Evolutionary conservation across 2,888 invertebrate species (phyloP).

Genomic region (Mongoloraphidia duomilia): DNA sequence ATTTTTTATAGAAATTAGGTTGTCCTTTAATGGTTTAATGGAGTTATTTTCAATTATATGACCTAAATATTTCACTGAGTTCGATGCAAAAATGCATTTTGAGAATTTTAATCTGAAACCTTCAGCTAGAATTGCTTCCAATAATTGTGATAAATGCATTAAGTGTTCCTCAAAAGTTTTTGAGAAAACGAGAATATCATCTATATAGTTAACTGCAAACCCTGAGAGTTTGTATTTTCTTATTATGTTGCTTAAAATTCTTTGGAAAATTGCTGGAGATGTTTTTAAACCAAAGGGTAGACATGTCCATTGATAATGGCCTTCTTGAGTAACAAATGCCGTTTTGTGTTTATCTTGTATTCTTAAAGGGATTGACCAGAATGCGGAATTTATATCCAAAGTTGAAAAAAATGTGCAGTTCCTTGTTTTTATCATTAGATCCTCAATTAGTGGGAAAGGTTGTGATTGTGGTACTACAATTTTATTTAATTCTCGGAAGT

Average conservation of each 20-base stretch:
- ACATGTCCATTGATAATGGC: no score
- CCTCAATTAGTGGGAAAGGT: no score
- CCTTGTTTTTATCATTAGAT: conserved; percentile 20
- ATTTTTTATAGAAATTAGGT: conserved; percentile 9
- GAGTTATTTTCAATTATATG: conserved; percentile 13
- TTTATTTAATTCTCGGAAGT: no score
- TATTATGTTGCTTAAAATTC: conserved; percentile 11
- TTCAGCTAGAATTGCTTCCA: conserved; percentile 13
- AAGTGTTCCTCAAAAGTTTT: conserved; percentile 15
- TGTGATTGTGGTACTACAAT: no score
- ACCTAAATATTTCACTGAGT: conserved; percentile 12
- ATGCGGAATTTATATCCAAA: conserved; percentile 24
- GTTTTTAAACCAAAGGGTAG: no score
- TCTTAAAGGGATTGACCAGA: conserved; percentile 23
- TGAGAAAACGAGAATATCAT: no score
- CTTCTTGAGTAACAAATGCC: no score
- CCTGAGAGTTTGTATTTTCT: conserved; percentile 11
- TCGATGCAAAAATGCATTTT: conserved; percentile 15
- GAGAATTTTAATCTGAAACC: conserved; percentile 15
- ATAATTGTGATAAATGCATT: conserved; percentile 9
- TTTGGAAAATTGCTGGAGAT: no score
- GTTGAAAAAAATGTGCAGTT: conserved; percentile 22
- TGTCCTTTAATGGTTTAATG: no score
- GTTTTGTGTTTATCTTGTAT: conserved; percentile 19
- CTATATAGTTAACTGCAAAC: conserved; percentile 11